Conservation (phyloP, 1,140 invertebrate species). For the Drosophila bocki region DNA sequence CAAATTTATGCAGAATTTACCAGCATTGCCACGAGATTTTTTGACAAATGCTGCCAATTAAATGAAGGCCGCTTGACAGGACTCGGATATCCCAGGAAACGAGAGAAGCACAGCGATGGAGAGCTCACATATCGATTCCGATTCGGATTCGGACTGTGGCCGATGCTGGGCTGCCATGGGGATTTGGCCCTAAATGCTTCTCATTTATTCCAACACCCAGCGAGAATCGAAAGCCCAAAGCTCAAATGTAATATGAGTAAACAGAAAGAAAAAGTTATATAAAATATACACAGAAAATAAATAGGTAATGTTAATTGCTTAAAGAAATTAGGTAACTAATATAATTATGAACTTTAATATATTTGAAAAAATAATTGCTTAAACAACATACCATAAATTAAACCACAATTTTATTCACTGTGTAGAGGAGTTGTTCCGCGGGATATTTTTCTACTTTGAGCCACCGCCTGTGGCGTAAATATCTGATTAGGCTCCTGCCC, state of each 20-base stretch:
- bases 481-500: slow-evolving; percentile 59
- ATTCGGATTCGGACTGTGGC: slow-evolving; percentile 36
- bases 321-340: no score
- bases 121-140: slow-evolving; percentile 38
- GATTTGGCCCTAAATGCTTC: slow-evolving; percentile 57
- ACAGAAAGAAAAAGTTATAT: background rate
- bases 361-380: background rate
- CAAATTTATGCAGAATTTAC: slow-evolving; percentile 31
- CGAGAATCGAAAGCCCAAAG: slow-evolving; percentile 51
- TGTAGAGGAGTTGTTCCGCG: slow-evolving; percentile 21
- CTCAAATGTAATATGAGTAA: slow-evolving; percentile 44
- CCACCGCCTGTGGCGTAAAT: slow-evolving; percentile 60
- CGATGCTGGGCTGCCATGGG: slow-evolving; percentile 35
- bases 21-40: slow-evolving; percentile 20
- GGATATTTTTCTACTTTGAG: slow-evolving; percentile 45
- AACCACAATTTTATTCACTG: background rate
- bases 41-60: slow-evolving; percentile 63
- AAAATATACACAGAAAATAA: no score
- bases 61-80: slow-evolving; percentile 28
- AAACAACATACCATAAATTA: background rate
- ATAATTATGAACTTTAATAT: background rate
- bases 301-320: background rate
- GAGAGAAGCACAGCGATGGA: background rate
- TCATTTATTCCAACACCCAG: slow-evolving; percentile 64
- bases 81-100: slow-evolving; percentile 21